A percentile compares a stretch with the other conserved stretches of the same genome.
These are phyloP conservation scores for Crocidura indochinensis DNA, from an alignment of 2,797 vertebrate genomes.

Conservation along the genomic window DNA sequence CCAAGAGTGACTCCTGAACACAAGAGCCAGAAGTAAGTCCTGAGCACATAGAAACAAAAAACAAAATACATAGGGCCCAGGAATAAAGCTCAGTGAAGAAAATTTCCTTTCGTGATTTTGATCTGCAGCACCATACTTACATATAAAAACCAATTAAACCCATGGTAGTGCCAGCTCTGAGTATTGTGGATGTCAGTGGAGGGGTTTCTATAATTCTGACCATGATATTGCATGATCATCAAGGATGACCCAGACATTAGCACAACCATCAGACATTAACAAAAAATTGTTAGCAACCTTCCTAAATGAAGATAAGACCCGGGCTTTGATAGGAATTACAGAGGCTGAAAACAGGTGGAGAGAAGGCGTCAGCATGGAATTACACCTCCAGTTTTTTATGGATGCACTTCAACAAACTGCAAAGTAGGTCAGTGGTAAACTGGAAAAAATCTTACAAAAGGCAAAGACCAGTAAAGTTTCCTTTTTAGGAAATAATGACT, in stretches of 20 bases:
- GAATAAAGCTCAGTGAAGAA: no score
- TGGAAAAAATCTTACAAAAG: not conserved
- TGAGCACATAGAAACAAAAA: not conserved
- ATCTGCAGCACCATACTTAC: no score
- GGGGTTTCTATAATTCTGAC: not conserved
- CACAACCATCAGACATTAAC: not conserved
- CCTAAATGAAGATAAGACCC: not conserved
- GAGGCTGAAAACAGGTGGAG: not conserved
- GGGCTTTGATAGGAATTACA: no score
- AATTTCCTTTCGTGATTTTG: no score
- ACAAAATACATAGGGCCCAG: not conserved
- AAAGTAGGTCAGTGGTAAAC: not conserved
- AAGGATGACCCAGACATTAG: not conserved
- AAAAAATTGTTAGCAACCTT: not conserved
- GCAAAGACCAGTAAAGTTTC: not conserved
- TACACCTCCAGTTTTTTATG: not conserved
- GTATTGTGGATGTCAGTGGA: not conserved
- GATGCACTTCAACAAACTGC: constrained; percentile 12
- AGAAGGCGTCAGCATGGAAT: not conserved
- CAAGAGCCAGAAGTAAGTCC: no score
- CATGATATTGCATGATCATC: not conserved
- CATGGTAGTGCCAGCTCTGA: not conserved
- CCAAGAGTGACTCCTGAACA: no score
- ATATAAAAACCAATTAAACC: not conserved
- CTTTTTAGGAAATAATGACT: not conserved